These are phyloP conservation scores for Neuroterus valhalla DNA, from an alignment of 1,140 invertebrate species.

Conservation along the genomic window DNA sequence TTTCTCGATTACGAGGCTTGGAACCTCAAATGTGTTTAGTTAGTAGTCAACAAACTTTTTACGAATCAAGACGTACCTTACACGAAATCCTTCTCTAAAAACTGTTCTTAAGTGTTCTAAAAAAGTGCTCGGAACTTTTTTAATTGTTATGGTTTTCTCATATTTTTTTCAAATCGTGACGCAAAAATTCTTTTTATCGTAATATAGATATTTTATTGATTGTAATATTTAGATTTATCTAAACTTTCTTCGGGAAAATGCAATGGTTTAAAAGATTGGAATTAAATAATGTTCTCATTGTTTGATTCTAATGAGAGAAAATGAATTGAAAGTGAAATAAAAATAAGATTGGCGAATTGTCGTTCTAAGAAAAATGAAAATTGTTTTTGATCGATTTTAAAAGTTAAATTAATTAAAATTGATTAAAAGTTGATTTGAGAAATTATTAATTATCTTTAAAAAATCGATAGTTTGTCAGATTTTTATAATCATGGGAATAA, in stretches of 20 bases:
- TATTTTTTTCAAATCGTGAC: neutral
- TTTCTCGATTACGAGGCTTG: conserved; percentile 51
- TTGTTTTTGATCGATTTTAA: neutral
- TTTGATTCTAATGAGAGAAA: too few species aligned
- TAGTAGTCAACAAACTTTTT: conserved; percentile 15
- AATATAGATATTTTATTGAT: too few species aligned
- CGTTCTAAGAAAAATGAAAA: conserved; percentile 22
- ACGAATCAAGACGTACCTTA: neutral
- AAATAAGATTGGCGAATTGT: neutral
- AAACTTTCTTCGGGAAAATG: too few species aligned
- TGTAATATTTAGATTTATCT: too few species aligned
- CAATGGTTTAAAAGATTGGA: too few species aligned
- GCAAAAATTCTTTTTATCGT: too few species aligned
- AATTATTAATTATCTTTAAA: neutral
- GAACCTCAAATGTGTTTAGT: conserved; percentile 41
- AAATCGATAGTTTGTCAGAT: neutral
- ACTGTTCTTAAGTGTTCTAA: neutral
- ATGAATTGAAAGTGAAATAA: conserved; percentile 29
- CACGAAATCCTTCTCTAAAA: conserved; percentile 5
- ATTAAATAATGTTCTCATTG: too few species aligned
- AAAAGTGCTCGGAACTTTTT: neutral
- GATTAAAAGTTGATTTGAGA: too few species aligned
- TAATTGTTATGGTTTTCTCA: neutral
- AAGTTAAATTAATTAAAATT: too few species aligned
- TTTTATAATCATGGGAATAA: conserved; percentile 5